Percentiles rank a stretch among this genome's conserved stretches.
These are phyloP conservation scores for Gobio occitaniae DNA, from an alignment of 2,797 vertebrate genomes.

Conservation along the genomic window DNA sequence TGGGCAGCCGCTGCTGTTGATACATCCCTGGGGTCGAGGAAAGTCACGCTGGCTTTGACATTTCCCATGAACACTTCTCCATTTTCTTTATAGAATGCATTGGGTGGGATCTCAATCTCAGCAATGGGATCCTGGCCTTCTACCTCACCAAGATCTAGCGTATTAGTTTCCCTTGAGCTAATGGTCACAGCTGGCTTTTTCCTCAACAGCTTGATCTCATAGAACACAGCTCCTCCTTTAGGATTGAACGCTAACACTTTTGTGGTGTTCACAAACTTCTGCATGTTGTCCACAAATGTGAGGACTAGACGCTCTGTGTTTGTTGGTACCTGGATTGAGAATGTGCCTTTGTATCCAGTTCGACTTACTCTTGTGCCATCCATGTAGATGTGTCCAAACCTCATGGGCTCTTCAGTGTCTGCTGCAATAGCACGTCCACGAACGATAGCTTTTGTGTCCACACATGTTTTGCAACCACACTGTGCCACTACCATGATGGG, in stretches of 20 bases:
- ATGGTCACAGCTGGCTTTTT: constrained; percentile 87
- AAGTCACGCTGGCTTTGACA: constrained; percentile 94
- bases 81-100: constrained; percentile 90
- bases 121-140: constrained; percentile 88
- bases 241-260: constrained; percentile 94
- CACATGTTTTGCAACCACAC: constrained; percentile 92
- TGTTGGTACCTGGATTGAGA: constrained; percentile 89
- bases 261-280: constrained; percentile 97
- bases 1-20: constrained; percentile 88
- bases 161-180: constrained; percentile 84
- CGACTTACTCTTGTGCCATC: constrained; percentile 88
- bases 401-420: constrained; percentile 92
- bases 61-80: constrained; percentile 91
- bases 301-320: constrained; percentile 91
- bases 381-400: constrained; percentile 95
- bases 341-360: constrained; percentile 97
- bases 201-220: constrained; percentile 92
- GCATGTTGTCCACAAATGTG: constrained; percentile 94
- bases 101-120: constrained; percentile 90
- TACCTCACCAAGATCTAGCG: constrained; percentile 88
- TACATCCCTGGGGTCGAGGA: constrained; percentile 92
- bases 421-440: constrained; percentile 89
- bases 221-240: constrained; percentile 92
- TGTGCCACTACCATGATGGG: constrained; percentile 86
- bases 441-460: constrained; percentile 86